Evolutionary conservation across 2,797 vertebrate species (phyloP), one percentile per base, ranked within the genome.

Genomic region (Lateolabrax maculatus): DNA sequence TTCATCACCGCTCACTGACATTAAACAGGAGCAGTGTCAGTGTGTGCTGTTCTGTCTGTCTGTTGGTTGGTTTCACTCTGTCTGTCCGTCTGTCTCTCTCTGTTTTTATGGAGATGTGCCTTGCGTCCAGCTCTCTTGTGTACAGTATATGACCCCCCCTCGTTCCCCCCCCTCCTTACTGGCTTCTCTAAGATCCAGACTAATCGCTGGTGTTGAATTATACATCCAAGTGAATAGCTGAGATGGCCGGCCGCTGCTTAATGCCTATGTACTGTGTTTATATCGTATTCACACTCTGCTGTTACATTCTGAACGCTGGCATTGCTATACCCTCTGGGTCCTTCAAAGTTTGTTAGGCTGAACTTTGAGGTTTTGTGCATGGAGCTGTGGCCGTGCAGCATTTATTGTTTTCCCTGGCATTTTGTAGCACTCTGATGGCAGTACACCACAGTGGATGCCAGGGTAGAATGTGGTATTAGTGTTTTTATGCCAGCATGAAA

Each of bases 141-240:
- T 93, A 90, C 90, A 79, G 72, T 86, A 71, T 78, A 86, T 52
- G 80, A 80, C 84, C 83, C 83, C 67, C 62, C 4, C 58, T 25
- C 18, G 5, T 61, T 67, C 63, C 60, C 49, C 61, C 64, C 69
- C 69, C 65, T 77, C 36, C 70, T 81, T 56, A 27, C 87, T 81
- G 83, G 71, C 83, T 89, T 79, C 83, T 90, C 84, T 89, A 92
- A 92, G 90, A 94, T 92, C 91, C 89, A 90, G 87, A 92, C 93
- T 96, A 95, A 96, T 96, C 93, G 92, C 92, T 93, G 92, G 81
- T 94, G 92, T 87, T 96, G 89, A 96, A 96, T 96, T 95, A 96
- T 96, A 95, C 94, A 96, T 96, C 95, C 93, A 95, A 96, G 94
- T 90, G 95, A 95, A 96, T 96, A 83, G 88, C 88, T 93, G 91